Conservation (phyloP, 2,797 vertebrate species). For the Moxostoma hubbsi region DNA sequence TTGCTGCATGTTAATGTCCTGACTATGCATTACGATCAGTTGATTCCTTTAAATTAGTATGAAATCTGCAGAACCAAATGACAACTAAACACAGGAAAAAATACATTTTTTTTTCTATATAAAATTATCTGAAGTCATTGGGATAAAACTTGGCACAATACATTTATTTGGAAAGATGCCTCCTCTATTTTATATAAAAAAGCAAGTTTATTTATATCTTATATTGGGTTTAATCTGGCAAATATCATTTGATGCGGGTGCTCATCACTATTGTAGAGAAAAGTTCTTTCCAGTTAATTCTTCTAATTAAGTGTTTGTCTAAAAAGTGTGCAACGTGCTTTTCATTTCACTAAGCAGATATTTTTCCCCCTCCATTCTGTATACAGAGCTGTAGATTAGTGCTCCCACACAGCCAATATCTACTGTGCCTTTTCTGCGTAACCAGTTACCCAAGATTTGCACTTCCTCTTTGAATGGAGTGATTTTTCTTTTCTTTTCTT, state of each 20-base stretch:
- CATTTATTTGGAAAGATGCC: constrained; percentile 30
- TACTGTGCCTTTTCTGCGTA: constrained; percentile 55
- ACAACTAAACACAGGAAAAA: background rate
- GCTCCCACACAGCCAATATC: constrained; percentile 56
- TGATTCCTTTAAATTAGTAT: too few relatives aligned
- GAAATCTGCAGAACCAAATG: constrained; percentile 8
- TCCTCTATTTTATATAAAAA: constrained; percentile 37
- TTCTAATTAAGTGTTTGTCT: constrained; percentile 42
- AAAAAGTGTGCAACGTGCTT: constrained; percentile 29
- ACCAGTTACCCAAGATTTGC: constrained; percentile 56
- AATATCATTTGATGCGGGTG: constrained; percentile 33
- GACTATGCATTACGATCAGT: too few relatives aligned
- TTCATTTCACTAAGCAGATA: constrained; percentile 33
- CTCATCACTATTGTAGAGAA: constrained; percentile 13
- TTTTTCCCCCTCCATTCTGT: constrained; percentile 35
- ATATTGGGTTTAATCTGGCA: constrained; percentile 21
- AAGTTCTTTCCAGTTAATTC: constrained; percentile 40
- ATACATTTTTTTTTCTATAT: constrained; percentile 1
- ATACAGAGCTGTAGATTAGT: constrained; percentile 43
- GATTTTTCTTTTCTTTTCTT: too few relatives aligned
- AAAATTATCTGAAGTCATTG: too few relatives aligned
- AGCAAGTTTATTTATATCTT: constrained; percentile 47
- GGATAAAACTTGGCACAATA: constrained; percentile 1
- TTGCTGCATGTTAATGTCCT: too few relatives aligned
- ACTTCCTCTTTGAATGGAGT: constrained; percentile 53